Evolutionary conservation across 2,888 invertebrate species (phyloP).

Genomic region (Metacarcinus magister): DNA sequence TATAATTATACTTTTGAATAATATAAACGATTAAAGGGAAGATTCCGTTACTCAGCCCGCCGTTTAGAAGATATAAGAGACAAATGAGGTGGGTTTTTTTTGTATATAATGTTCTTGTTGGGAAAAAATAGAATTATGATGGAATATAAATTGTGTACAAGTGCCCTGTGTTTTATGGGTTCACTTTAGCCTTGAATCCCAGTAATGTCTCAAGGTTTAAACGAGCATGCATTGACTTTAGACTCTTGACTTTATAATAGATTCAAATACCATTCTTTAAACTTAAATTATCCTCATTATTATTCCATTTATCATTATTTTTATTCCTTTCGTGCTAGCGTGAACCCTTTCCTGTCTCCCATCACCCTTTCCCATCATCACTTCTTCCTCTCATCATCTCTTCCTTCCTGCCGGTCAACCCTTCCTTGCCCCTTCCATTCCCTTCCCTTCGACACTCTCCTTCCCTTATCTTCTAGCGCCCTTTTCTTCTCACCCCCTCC

Average conservation of each 20-base stretch:
- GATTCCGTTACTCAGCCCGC: neutral
- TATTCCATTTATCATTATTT: neutral
- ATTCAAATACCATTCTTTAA: neutral
- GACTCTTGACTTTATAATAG: no score
- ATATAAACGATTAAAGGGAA: neutral
- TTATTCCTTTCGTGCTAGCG: neutral
- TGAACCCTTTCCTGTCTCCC: neutral
- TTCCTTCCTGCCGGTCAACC: neutral
- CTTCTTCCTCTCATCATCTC: neutral
- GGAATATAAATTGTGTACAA: neutral
- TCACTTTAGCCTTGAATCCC: neutral
- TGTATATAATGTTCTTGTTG: neutral
- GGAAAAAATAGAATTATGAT: neutral
- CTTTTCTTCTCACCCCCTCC: conserved; percentile 8
- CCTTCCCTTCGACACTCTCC: neutral
- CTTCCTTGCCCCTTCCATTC: neutral
- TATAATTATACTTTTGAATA: neutral
- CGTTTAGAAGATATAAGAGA: neutral
- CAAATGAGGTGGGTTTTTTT: neutral
- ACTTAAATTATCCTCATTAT: neutral
- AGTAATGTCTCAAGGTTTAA: neutral
- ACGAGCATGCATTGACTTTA: no score
- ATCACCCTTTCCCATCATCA: neutral
- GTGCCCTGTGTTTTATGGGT: neutral
- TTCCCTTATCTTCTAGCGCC: neutral